These are phyloP conservation scores for Eurystomus glaucurus DNA, from an alignment of 2,797 vertebrate species.

Conservation along the genomic window DNA sequence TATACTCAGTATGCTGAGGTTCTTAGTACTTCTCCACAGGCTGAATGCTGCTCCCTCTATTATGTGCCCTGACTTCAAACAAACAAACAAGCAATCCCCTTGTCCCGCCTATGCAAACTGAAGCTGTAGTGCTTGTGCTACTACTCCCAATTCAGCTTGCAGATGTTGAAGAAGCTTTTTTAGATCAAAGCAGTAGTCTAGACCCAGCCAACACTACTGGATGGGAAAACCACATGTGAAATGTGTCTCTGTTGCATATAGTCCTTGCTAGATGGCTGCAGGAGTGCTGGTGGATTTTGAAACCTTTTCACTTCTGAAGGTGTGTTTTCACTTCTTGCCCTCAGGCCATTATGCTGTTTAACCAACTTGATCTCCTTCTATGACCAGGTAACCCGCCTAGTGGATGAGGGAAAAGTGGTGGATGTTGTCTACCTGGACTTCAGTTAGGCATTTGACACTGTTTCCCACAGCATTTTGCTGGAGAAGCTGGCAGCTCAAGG, in stretches of 20 bases:
- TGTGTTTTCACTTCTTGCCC: neutral
- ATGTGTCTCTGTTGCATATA: neutral
- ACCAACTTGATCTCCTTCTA: no score
- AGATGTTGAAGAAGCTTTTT: neutral
- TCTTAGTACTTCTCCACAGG: neutral
- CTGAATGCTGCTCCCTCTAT: neutral
- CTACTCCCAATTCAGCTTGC: neutral
- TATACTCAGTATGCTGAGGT: neutral
- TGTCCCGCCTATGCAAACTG: neutral
- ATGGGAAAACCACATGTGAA: neutral
- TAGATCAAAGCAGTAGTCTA: neutral
- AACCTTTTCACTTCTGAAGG: neutral
- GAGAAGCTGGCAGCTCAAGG: no score
- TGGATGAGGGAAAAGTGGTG: no score
- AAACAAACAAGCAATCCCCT: neutral
- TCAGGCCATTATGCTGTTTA: neutral
- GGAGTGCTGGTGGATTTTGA: neutral
- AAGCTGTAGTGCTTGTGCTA: neutral
- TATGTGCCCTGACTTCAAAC: neutral
- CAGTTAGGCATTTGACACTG: no score
- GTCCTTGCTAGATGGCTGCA: neutral
- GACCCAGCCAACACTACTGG: neutral
- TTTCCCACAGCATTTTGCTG: no score
- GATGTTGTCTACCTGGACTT: no score
- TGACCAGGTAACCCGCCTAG: no score